phyloP scores from a whole-genome alignment of 2,888 invertebrate genomes.

The Drosophila prolongata region DNA sequence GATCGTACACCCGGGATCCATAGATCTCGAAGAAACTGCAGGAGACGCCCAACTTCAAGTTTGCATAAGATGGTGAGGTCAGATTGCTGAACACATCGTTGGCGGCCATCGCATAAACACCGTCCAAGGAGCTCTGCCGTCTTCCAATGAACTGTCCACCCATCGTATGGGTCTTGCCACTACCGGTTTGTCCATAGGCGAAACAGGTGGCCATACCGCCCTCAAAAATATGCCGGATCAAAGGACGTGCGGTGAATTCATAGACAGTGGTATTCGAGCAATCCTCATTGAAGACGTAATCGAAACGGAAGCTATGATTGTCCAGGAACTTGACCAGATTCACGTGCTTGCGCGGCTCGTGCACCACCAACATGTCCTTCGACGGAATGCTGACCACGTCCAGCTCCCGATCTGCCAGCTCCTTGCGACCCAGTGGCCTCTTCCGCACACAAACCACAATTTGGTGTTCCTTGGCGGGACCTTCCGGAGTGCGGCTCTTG shows the following conservation, averaged over 20 bases:
- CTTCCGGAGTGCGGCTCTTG: slow-evolving; percentile 87
- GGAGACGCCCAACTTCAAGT: slow-evolving; percentile 93
- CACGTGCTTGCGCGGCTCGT: slow-evolving; percentile 97
- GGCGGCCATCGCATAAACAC: slow-evolving; percentile 98
- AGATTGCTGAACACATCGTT: slow-evolving; percentile 95
- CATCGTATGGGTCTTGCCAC: slow-evolving; percentile 99
- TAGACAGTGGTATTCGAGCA: slow-evolving; percentile 98
- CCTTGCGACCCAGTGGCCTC: slow-evolving; percentile 97
- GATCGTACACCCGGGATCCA: slow-evolving; percentile 93
- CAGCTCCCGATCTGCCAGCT: slow-evolving; percentile 92
- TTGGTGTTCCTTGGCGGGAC: slow-evolving; percentile 95
- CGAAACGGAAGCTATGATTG: slow-evolving; percentile 98
- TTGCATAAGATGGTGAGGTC: slow-evolving; percentile 91
- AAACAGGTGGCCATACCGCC: slow-evolving; percentile 99
- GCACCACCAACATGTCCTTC: slow-evolving; percentile 95
- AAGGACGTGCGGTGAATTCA: slow-evolving; percentile 97
- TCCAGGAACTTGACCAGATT: slow-evolving; percentile 99
- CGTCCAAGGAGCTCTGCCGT: slow-evolving; percentile 97
- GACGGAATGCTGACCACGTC: slow-evolving; percentile 98
- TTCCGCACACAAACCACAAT: slow-evolving; percentile 99
- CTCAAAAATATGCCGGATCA: slow-evolving; percentile 98
- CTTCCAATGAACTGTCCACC: slow-evolving; percentile 97
- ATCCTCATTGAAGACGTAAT: slow-evolving; percentile 98
- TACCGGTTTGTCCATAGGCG: slow-evolving; percentile 99
- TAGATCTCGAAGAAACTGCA: slow-evolving; percentile 99